Evolutionary conservation across 1,140 invertebrate genomes (phyloP), one percentile per base, ranked within the genome.

Genomic region (Conus ventricosus): DNA sequence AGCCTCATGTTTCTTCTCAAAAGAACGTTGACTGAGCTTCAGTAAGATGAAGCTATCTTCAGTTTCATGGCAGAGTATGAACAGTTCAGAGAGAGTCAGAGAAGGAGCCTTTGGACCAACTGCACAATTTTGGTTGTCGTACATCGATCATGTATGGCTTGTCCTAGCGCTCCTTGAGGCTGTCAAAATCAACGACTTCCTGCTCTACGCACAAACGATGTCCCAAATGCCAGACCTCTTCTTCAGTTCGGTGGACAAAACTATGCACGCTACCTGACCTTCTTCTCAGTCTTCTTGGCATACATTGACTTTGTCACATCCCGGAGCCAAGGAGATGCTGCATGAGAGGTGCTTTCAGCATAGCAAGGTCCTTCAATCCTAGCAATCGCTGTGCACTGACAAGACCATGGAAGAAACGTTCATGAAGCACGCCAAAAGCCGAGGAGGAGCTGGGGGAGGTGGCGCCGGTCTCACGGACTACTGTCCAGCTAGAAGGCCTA

Each of bases 401-500:
- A 78, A 78, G 7, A 78, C 76, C 25, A 78, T 78, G 76, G 76
- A 78, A 51, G 76, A 78, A 78, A 78, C 76, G 39, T 78, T 78
- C 76, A 78, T 78, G 76, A 78, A 78, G 76, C 76, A 78, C 25
- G 82, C 82, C 57, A 60, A 53, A 86, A 63, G 57, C 25, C 78
- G 71, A 75, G 71, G 57, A 60, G 82, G 55, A 57, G 84, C 55
- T 39, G 83, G 39, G 0, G 76, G 11, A 15, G 76, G 10, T 55
- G 89, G 85, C 4, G 39, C 90, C 27, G 90, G 86, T 4, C 67
- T 90, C 39, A 17, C 76, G 60, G 60, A 84, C 54, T 60, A 4
- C 54, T 15, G n/a, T 57, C 60, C 0, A 90, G 88, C 63, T 84
- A 87, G 76, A 20, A 85, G 60, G 57, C 57, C 23, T 91, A 91